Evolutionary conservation across 2,113 vertebrate genomes (phyloP).

Genomic region (Etia nguti): DNA sequence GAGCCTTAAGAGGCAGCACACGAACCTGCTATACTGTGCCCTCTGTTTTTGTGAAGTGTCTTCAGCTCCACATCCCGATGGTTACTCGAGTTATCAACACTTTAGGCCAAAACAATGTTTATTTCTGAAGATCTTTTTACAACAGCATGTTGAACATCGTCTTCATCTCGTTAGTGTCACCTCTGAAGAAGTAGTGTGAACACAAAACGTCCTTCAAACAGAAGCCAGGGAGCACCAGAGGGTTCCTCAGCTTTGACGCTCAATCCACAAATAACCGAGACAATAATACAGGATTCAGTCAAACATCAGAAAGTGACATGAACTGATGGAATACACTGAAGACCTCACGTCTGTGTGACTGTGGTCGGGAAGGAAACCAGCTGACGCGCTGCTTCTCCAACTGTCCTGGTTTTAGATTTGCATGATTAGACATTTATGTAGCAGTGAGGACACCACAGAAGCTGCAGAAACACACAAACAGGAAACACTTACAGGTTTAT

Average conservation of each 20-base stretch:
- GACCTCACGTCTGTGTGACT: neutral
- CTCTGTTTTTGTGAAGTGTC: neutral
- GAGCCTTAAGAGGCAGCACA: conserved; percentile 17
- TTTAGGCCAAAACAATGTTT: neutral
- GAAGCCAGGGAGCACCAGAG: neutral
- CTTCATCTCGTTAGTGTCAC: neutral
- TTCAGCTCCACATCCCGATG: neutral
- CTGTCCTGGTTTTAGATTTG: fast-evolving
- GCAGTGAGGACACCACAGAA: neutral
- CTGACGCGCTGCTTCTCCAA: neutral
- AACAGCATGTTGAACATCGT: neutral
- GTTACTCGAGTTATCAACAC: neutral
- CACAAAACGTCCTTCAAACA: neutral
- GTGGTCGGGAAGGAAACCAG: neutral
- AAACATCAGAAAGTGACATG: neutral
- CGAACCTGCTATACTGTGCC: neutral
- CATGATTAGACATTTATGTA: neutral
- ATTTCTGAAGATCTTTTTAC: neutral
- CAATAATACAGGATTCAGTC: neutral
- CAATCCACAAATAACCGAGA: neutral
- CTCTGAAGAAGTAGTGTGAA: neutral
- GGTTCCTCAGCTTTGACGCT: neutral
- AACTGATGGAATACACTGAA: fast-evolving
- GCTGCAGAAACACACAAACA: neutral
- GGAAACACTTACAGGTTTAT: neutral